A percentile compares a stretch with the other conserved stretches of the same genome.
Evolutionary conservation across 1,140 invertebrate genomes (phyloP).

Genomic region (Tetragnatha versicolor): DNA sequence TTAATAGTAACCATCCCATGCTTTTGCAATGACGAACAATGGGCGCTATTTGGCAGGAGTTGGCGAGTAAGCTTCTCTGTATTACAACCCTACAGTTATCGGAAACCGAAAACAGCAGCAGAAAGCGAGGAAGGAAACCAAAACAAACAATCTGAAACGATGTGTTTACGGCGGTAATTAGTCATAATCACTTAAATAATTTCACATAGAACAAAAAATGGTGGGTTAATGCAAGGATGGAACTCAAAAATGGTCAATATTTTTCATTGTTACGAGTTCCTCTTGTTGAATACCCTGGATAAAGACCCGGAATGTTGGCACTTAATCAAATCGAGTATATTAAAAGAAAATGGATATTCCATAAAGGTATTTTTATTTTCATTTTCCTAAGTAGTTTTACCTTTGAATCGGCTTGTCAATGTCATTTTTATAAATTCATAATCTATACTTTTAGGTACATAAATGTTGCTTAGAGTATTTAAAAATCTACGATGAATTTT

Average conservation of each 20-base stretch:
- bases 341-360: constrained; percentile 48
- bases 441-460: not conserved
- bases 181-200: no score
- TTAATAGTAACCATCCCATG: no score
- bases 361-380: constrained; percentile 25
- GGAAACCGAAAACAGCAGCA: no score
- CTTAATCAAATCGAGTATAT: constrained; percentile 43
- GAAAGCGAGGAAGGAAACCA: no score
- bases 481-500: not conserved
- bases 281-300: constrained; percentile 52
- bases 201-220: no score
- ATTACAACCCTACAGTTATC: no score
- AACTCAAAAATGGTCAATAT: constrained; percentile 34
- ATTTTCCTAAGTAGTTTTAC: not conserved
- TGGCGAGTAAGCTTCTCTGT: no score
- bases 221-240: constrained; percentile 34
- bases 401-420: not conserved
- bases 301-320: constrained; percentile 53
- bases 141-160: no score
- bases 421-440: not conserved
- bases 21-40: no score
- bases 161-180: no score
- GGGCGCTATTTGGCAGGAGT: no score
- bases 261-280: constrained; percentile 57
- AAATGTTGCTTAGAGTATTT: not conserved